Conservation (phyloP, 1,140 invertebrate genomes). For the Acyrthosiphon pisum region DNA sequence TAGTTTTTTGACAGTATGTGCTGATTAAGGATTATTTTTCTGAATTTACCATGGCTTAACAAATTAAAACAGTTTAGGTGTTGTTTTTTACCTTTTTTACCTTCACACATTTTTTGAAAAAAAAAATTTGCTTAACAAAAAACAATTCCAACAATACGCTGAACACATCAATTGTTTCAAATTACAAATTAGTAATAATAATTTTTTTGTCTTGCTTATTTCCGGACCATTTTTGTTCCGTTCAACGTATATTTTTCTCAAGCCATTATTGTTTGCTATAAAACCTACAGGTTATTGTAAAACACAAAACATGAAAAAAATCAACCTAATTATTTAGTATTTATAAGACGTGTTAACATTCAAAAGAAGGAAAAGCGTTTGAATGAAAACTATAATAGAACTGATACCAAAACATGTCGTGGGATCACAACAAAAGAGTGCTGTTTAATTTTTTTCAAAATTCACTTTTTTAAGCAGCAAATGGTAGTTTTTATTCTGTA, state of each 20-base stretch:
- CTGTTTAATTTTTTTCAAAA: not conserved
- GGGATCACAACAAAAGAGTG: not conserved
- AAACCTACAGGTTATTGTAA: not conserved
- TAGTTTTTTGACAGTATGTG: not conserved
- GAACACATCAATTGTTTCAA: conserved; percentile 38
- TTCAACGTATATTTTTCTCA: not conserved
- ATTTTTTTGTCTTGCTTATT: not conserved
- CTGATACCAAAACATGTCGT: not conserved
- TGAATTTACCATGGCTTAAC: not conserved
- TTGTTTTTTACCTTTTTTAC: conserved; percentile 38
- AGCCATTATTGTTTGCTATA: not conserved
- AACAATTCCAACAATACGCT: conserved; percentile 29
- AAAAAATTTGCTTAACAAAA: not conserved
- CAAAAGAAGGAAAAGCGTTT: not conserved
- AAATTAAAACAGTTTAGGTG: conserved; percentile 38
- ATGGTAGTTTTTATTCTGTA: not conserved
- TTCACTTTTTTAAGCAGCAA: not conserved
- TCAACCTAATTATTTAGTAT: not conserved
- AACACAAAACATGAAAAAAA: not conserved
- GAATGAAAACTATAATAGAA: not conserved
- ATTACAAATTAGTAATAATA: conserved; percentile 32
- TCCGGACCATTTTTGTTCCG: conserved; percentile 35
- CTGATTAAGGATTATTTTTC: conserved; percentile 28
- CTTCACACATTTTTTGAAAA: not conserved
- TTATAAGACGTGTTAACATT: not conserved